Base-by-base conservation (phyloP, 2,888 invertebrate species). In the Phanerotoma sp. region DNA sequence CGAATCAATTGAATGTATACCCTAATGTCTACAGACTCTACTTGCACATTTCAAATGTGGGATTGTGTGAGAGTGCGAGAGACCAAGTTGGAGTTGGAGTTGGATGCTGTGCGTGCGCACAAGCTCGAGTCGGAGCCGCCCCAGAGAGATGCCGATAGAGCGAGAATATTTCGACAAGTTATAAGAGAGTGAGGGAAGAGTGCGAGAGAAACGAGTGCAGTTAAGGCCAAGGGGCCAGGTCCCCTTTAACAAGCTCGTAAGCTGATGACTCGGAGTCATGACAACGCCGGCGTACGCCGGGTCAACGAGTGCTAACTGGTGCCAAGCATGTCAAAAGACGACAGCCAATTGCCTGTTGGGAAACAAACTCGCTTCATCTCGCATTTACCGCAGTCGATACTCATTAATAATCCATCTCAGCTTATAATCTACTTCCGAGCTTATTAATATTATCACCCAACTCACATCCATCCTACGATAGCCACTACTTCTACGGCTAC, bases 191-290 rank as follows among this genome's bases (percentile, higher is more conserved):
- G n/a, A 25, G 25, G 9, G 25, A 25, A 25, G 25, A 33, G 32
- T 32, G 22, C 47, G 47, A 41, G 18, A 33, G 21, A 28, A 41
- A 28, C 16, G 46, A 45, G 57, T 51, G 35, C 37, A 16, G 30
- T 57, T n/a, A 62, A 66, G 69, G 68, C 66, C 69, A 73, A 61
- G 65, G 71, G 68, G 73, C 70, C 70, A 72, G 72, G 49, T 41
- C 49, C 47, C 42, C 37, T 71, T 74, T 73, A 74, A 74, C 71
- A 64, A 68, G 68, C 69, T 70, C 69, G 71, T 67, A 73, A 74
- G 71, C 71, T 72, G 72, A 74, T 74, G 73, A 74, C 73, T 74
- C 65, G 72, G 72, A 74, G 74, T 74, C 74, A 74, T 74, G 73
- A 74, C 74, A 74, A 74, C 72, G 70, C 67, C 65, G 63, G 68